Conservation (phyloP, 2,797 vertebrate genomes). For the Agapornis canus region DNA sequence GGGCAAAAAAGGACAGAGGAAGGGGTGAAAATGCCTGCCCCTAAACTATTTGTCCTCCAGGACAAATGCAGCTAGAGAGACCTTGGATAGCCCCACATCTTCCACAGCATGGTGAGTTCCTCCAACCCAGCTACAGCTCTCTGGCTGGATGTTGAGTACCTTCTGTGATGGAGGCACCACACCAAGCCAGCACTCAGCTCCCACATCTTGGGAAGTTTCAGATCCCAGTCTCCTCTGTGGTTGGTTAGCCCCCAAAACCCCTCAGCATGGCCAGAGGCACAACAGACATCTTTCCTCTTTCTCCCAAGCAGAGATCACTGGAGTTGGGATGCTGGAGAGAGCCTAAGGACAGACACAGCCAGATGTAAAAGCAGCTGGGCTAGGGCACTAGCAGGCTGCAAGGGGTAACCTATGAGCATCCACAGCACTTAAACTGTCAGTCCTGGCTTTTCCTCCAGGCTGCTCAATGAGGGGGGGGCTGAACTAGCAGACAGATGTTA, state of each 20-base stretch:
- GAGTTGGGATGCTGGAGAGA: neutral
- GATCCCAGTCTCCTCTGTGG: neutral
- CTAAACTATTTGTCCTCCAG: neutral
- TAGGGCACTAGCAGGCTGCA: neutral
- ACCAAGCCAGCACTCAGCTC: neutral
- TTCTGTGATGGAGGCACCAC: neutral
- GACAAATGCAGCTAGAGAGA: neutral
- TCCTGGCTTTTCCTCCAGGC: neutral
- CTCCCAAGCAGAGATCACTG: fast-evolving
- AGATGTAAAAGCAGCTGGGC: neutral
- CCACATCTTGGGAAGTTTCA: neutral
- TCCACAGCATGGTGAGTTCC: neutral
- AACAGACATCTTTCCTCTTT: neutral
- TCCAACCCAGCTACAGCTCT: neutral
- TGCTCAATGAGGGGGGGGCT: neutral
- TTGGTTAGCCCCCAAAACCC: neutral
- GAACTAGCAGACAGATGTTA: neutral
- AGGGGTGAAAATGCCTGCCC: neutral
- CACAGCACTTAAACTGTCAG: neutral
- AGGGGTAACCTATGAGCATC: neutral
- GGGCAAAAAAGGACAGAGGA: neutral
- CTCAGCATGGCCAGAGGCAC: neutral
- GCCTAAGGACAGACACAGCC: neutral
- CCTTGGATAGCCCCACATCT: neutral
- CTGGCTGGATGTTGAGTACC: neutral